Evolutionary conservation across 2,113 vertebrate species (phyloP).

Genomic region (Rhodinocichla rosea): DNA sequence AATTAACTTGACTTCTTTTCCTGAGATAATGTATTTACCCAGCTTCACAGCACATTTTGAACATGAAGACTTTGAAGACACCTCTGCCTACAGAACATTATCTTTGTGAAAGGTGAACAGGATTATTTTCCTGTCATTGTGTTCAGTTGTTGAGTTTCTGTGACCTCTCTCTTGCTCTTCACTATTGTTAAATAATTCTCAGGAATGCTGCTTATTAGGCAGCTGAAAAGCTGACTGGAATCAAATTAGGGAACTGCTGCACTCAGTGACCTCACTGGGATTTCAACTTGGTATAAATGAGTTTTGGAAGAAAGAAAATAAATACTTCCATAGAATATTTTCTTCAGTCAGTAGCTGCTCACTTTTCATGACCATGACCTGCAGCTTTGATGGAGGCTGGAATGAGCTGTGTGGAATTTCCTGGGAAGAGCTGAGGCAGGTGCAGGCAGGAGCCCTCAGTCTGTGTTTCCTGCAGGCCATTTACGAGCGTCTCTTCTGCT

Average conservation of each 20-base stretch:
- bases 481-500: conserved; percentile 96
- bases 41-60: background rate
- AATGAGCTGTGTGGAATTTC: background rate
- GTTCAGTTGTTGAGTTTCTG: background rate
- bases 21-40: background rate
- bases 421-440: background rate
- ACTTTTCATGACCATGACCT: background rate
- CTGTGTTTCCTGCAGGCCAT: conserved; percentile 81
- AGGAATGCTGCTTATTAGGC: background rate
- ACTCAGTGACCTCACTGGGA: background rate
- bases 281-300: background rate
- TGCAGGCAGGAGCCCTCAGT: background rate
- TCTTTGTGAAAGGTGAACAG: background rate
- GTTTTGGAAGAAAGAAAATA: background rate
- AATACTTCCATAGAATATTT: background rate
- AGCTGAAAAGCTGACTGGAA: background rate
- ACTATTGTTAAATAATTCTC: background rate
- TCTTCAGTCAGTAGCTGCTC: background rate
- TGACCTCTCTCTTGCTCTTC: background rate
- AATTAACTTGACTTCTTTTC: background rate
- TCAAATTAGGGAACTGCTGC: background rate
- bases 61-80: background rate
- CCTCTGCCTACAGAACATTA: background rate
- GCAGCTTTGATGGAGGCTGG: background rate
- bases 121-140: background rate